Base-by-base conservation (phyloP, 2,797 vertebrate genomes). In the Lophius americanus region DNA sequence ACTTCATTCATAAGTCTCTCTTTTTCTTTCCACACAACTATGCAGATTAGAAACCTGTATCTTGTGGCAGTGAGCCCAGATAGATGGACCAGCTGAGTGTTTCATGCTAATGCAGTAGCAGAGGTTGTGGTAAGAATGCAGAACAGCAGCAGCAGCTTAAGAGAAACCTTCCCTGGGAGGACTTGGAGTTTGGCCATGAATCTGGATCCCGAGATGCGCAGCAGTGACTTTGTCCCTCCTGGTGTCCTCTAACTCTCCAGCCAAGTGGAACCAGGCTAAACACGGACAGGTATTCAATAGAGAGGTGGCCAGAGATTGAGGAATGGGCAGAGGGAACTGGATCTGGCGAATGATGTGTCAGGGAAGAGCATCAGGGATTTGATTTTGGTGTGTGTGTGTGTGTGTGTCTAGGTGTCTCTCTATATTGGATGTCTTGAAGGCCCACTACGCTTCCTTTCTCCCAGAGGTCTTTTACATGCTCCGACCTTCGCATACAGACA, bases 81-180 rank as follows among this genome's bases (percentile, higher is more conserved):
- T 57, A 68, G 54, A 68, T 68, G 43, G 60, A 38, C 36, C 51
- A 39, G 60, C 72, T 62, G 46, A n/a, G 47, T 48, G 63, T 73
- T 75, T 76, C 39, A 5, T 66, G 64, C 73, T 73, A 68, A 61
- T 6, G 33, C 57, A 44, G 61, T 66, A 71, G 52, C 33, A 13
- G 46, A 60, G 51, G 11, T 64, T 54, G 10, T 59, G 52, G 68
- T 64, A 43, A 23, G 52, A 62, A 44, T 63, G 56, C 50, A 54
- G 60, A 52, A 68, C 73, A 48, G 37, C 5, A 13, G 63, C 37
- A 58, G 60, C 23, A 23, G 23, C 7, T 47, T 7, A 9, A 51
- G n/a, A 51, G 13, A 23, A 48, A 38, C 43, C 7, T 51, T 49
- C 55, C 23, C 32, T 13, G 10, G 1, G 4, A 13, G 2, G 8